Percentiles rank a stretch among this genome's conserved stretches.
Conservation (phyloP, 2,113 vertebrate genomes). For the Porphyrio hochstetteri region DNA sequence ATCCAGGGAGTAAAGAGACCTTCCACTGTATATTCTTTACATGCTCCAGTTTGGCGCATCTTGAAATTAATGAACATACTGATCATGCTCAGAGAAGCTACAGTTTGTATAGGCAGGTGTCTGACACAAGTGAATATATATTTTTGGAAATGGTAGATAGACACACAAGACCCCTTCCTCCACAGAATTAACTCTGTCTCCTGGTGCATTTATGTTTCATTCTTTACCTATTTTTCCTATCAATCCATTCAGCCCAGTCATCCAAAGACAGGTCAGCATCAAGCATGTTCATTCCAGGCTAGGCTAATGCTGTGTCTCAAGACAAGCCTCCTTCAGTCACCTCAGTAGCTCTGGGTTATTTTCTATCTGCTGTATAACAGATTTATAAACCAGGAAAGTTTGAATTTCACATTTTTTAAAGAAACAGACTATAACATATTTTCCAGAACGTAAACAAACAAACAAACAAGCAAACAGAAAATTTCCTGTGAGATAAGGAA, state of each 20-base stretch:
- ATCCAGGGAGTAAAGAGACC: background rate
- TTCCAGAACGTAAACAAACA: background rate
- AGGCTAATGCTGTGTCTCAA: background rate
- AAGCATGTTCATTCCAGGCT: background rate
- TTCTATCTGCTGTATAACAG: background rate
- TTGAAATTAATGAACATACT: background rate
- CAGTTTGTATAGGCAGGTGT: background rate
- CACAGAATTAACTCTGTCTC: background rate
- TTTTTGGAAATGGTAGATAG: background rate
- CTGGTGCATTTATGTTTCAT: background rate
- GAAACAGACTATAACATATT: background rate
- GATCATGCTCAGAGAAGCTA: background rate
- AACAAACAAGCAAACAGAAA: too few relatives aligned
- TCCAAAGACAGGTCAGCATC: background rate
- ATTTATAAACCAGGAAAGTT: background rate
- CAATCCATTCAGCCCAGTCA: background rate
- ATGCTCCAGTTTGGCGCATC: background rate
- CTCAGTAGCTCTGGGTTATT: background rate
- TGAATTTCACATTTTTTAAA: background rate
- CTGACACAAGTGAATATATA: background rate
- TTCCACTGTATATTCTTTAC: background rate
- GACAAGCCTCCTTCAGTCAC: background rate
- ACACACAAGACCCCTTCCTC: background rate
- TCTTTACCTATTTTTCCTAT: background rate
- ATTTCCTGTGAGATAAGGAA: background rate